Evolutionary conservation across 2,797 vertebrate genomes (phyloP).

Genomic region (Phoxinus dragarum): DNA sequence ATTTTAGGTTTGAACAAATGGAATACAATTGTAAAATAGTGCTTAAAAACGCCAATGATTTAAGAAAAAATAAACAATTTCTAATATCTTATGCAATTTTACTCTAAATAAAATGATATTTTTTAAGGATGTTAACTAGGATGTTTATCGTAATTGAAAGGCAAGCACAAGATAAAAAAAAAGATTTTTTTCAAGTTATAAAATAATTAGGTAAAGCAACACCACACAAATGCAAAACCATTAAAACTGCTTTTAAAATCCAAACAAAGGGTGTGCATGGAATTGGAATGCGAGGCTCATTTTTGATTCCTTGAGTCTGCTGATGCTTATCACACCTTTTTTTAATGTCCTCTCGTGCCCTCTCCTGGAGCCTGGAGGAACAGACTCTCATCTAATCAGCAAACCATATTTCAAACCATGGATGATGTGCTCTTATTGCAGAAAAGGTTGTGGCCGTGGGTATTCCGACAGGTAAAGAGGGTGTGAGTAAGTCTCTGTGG

Average conservation of each 20-base stretch:
- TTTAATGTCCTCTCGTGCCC: conserved; percentile 53
- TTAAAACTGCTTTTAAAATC: conserved; percentile 22
- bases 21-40: not conserved
- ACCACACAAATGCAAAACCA: not conserved
- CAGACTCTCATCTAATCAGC: conserved; percentile 39
- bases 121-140: not conserved
- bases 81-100: not conserved
- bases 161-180: not conserved
- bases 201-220: not conserved
- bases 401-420: conserved; percentile 49
- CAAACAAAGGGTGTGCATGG: conserved; percentile 6
- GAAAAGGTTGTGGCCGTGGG: conserved; percentile 44
- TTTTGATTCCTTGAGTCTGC: not conserved
- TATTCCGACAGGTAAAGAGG: conserved; percentile 53
- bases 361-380: conserved; percentile 54
- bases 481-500: conserved; percentile 40
- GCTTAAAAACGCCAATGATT: not conserved
- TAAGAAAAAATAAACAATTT: not conserved
- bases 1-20: not conserved
- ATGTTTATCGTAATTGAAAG: not conserved
- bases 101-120: not conserved
- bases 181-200: not conserved
- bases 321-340: not conserved
- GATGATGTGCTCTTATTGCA: conserved; percentile 52
- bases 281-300: not conserved